Percentiles rank a stretch among this genome's conserved stretches.
Conservation (phyloP, 2,797 vertebrate genomes). For the Helicolenus hilgendorfi region DNA sequence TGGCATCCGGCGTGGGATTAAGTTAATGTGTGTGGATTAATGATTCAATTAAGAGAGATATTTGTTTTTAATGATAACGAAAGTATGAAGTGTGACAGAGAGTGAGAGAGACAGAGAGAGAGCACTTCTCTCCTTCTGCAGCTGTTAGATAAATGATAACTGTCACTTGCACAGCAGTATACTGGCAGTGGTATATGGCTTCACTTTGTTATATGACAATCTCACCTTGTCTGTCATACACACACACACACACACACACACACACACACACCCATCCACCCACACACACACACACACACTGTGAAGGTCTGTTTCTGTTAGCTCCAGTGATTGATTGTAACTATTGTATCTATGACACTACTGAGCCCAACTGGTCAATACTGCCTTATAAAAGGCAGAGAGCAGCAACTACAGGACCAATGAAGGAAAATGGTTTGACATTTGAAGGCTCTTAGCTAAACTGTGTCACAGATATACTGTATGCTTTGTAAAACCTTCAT, state of each 20-base stretch:
- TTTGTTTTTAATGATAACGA: slow-evolving; percentile 15
- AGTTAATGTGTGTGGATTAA: slow-evolving; percentile 42
- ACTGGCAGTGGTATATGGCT: slow-evolving; percentile 43
- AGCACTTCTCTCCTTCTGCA: background rate
- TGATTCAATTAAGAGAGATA: slow-evolving; percentile 14
- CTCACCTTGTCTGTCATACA: slow-evolving; percentile 48
- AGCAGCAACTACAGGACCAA: background rate
- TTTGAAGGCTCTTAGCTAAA: background rate
- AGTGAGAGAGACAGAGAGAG: background rate
- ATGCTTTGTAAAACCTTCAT: background rate
- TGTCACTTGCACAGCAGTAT: slow-evolving; percentile 51
- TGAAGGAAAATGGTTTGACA: background rate
- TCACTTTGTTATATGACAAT: slow-evolving; percentile 51
- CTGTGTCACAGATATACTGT: background rate
- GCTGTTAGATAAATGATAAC: slow-evolving; percentile 57
- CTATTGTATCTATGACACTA: slow-evolving; percentile 12
- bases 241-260: background rate
- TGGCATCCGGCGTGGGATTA: slow-evolving; percentile 32
- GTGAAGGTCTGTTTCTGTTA: slow-evolving; percentile 18
- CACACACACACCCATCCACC: background rate
- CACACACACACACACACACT: background rate
- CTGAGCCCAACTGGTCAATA: slow-evolving; percentile 15
- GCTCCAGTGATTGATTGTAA: slow-evolving; percentile 40
- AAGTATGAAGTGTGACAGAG: background rate
- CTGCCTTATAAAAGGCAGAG: background rate